Conservation (phyloP, 1,140 invertebrate species). For the Drosophila simulans region DNA sequence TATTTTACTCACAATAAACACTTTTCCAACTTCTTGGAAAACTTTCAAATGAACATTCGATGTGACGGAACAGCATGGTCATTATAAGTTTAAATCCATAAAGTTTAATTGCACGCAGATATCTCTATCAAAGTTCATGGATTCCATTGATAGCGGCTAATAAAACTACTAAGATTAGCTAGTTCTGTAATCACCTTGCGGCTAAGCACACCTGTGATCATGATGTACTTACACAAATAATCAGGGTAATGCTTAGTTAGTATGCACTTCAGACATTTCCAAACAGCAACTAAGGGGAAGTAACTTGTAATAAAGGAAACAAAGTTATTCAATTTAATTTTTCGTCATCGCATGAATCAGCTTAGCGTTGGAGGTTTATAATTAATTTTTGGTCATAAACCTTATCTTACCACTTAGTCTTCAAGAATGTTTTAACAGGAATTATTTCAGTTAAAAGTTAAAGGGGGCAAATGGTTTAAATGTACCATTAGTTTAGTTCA, state of each 20-base stretch:
- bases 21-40: background rate
- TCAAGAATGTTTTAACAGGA: background rate
- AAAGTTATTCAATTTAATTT: background rate
- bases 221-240: constrained; percentile 18
- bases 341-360: background rate
- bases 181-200: constrained; percentile 13
- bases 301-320: background rate
- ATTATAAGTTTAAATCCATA: background rate
- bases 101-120: background rate
- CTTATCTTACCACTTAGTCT: background rate
- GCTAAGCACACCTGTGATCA: constrained; percentile 8
- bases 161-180: constrained; percentile 27
- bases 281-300: too few relatives aligned
- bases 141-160: constrained; percentile 13
- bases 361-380: background rate
- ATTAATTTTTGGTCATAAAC: background rate
- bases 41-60: background rate
- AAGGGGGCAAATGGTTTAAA: background rate
- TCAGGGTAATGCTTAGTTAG: background rate
- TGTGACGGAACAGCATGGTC: background rate
- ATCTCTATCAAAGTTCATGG: constrained; percentile 15
- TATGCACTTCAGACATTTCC: background rate
- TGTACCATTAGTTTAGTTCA: background rate
- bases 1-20: too few relatives aligned
- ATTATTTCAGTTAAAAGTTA: background rate